phyloP scores from a whole-genome alignment of 2,888 invertebrate genomes.

The Rhagonycha lutea region DNA sequence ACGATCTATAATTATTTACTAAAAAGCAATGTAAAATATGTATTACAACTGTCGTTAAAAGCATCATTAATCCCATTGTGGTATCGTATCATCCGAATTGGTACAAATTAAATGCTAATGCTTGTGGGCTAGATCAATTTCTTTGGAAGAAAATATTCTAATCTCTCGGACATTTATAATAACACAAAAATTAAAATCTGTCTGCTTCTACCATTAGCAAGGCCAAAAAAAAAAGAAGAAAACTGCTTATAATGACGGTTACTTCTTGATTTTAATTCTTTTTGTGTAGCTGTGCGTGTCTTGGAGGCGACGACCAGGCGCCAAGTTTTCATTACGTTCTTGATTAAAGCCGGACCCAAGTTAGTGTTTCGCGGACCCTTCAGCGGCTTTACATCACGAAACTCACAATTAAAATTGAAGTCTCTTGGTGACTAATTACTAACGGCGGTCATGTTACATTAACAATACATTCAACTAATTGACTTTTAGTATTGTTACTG shows the following conservation, averaged over 20 bases:
- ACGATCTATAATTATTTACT: constrained; percentile 24
- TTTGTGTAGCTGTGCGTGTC: constrained; percentile 53
- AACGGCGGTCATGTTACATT: constrained; percentile 25
- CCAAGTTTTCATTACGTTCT: constrained; percentile 55
- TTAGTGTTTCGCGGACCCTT: constrained; percentile 27
- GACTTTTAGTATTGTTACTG: constrained; percentile 9
- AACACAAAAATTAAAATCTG: constrained; percentile 38
- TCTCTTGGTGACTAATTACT: constrained; percentile 31
- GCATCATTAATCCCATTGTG: constrained; percentile 8
- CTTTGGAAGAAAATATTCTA: constrained; percentile 1
- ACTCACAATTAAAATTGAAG: constrained; percentile 30
- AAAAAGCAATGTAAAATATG: constrained; percentile 23
- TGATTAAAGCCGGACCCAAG: constrained; percentile 48
- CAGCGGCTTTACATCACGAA: constrained; percentile 15
- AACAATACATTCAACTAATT: constrained; percentile 22
- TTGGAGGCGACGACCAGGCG: constrained; percentile 52
- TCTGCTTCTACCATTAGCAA: constrained; percentile 45
- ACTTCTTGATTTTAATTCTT: constrained; percentile 49
- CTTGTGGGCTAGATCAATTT: constrained; percentile 14
- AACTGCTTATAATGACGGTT: constrained; percentile 45
- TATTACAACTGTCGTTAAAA: constrained; percentile 16
- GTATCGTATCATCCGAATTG: constrained; percentile 5
- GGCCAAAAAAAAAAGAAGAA: constrained; percentile 20
- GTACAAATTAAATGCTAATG: neutral
- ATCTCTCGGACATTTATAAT: neutral